Evolutionary conservation across 2,113 vertebrate species (phyloP).

Genomic region (Myanophis thanlyinensis): DNA sequence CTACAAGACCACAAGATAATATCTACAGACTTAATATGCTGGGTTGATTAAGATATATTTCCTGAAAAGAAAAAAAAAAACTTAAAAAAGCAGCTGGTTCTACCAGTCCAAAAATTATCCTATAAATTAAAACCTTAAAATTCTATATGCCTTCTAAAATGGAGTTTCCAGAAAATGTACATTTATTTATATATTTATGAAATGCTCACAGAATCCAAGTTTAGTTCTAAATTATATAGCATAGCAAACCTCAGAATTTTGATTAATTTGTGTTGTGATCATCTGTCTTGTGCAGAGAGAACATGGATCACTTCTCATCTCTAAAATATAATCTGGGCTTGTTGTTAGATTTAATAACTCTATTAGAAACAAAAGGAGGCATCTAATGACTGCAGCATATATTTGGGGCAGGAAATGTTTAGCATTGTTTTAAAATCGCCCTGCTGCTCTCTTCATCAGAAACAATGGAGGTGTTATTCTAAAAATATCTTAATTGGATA

Average conservation of each 20-base stretch:
- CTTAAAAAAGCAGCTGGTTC: background rate
- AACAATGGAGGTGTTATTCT: slow-evolving; percentile 54
- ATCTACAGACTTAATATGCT: background rate
- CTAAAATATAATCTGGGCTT: background rate
- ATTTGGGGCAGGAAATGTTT: slow-evolving; percentile 30
- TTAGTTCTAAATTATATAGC: slow-evolving; percentile 42
- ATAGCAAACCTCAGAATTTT: background rate
- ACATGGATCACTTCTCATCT: background rate
- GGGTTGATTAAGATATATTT: background rate
- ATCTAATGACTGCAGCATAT: background rate
- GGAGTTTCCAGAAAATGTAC: background rate
- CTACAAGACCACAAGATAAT: background rate
- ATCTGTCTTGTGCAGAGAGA: background rate
- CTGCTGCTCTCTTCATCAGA: slow-evolving; percentile 30
- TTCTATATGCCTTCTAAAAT: background rate
- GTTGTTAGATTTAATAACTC: background rate
- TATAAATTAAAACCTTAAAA: background rate
- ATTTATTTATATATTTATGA: background rate
- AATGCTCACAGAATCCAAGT: slow-evolving; percentile 2
- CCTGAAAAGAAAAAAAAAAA: background rate
- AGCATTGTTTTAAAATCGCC: background rate
- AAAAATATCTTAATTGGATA: slow-evolving; percentile 66
- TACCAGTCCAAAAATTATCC: background rate
- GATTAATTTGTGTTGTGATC: background rate
- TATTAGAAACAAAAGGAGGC: background rate